These are phyloP conservation scores for Gymnoscopelus braueri DNA, from an alignment of 2,797 vertebrate genomes.

Conservation along the genomic window DNA sequence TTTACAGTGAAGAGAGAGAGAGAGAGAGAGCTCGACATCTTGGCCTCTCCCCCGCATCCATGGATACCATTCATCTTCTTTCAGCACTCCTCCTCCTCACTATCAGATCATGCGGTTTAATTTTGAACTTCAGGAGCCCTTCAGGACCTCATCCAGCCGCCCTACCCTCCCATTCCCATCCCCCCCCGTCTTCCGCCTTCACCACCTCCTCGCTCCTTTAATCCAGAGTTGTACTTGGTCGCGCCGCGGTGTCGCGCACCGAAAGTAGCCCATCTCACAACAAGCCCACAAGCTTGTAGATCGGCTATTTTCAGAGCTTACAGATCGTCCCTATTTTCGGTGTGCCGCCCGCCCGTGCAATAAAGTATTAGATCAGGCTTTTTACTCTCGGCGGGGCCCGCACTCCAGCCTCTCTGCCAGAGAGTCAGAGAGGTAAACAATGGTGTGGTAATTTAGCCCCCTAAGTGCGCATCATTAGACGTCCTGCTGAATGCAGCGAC, in stretches of 20 bases:
- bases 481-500: conserved; percentile 50
- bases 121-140: conserved; percentile 39
- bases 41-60: conserved; percentile 40
- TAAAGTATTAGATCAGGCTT: no score
- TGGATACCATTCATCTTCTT: conserved; percentile 57
- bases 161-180: neutral
- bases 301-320: no score
- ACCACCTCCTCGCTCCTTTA: conserved; percentile 28
- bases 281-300: no score
- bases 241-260: no score
- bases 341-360: no score
- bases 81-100: conserved; percentile 28
- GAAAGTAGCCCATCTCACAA: no score
- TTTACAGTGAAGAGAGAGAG: conserved; percentile 43
- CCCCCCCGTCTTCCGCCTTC: neutral
- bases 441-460: conserved; percentile 63
- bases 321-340: no score
- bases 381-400: conserved; percentile 29
- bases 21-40: conserved; percentile 47
- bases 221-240: neutral
- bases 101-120: conserved; percentile 57
- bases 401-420: conserved; percentile 19
- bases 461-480: conserved; percentile 72
- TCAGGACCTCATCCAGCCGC: neutral
- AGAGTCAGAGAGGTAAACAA: conserved; percentile 66